Percentiles rank a stretch among this genome's conserved stretches.
phyloP scores from a whole-genome alignment of 2,113 vertebrate genomes.

The Chloropsis hardwickii region DNA sequence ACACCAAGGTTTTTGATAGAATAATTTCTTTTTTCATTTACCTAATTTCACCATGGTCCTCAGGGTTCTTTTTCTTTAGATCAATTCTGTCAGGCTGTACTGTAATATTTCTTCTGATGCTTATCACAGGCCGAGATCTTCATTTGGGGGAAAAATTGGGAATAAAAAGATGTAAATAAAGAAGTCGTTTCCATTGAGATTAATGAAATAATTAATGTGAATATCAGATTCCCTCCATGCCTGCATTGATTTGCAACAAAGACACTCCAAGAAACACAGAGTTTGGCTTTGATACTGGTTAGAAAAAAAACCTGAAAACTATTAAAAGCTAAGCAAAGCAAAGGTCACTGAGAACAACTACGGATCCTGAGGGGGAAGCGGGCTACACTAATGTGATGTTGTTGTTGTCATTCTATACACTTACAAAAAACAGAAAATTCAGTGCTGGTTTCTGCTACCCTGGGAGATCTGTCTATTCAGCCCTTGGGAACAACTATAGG shows the following conservation, averaged over 20 bases:
- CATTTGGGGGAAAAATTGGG: neutral
- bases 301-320: neutral
- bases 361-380: neutral
- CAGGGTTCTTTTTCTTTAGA: constrained; percentile 75
- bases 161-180: neutral
- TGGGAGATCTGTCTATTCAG: neutral
- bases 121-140: constrained; percentile 89
- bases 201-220: neutral
- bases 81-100: constrained; percentile 80
- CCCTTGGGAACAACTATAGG: neutral
- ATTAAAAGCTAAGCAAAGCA: neutral
- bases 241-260: neutral
- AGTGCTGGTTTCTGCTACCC: neutral
- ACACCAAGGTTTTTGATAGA: neutral
- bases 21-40: constrained; percentile 23
- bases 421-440: neutral
- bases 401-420: neutral
- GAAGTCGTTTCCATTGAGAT: neutral
- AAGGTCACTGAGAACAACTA: neutral
- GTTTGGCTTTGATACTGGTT: neutral
- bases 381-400: neutral
- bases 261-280: neutral
- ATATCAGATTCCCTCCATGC: neutral
- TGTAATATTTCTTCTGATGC: constrained; percentile 79
- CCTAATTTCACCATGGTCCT: constrained; percentile 81